phyloP scores from a whole-genome alignment of 2,797 vertebrate genomes.

The Hippocampus kuda region DNA sequence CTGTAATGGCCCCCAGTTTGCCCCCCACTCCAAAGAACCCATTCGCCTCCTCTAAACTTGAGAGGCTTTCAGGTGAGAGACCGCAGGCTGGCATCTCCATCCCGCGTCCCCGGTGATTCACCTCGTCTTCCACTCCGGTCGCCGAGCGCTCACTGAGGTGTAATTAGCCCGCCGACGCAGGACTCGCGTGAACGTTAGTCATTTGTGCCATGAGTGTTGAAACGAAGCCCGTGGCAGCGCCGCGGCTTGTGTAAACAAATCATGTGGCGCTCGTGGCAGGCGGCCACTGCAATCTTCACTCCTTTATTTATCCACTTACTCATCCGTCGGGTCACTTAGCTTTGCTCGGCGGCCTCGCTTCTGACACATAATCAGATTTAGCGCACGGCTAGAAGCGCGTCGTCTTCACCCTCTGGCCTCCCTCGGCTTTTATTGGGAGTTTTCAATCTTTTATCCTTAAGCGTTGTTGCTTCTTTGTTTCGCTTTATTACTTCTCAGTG shows the following conservation, averaged over 20 bases:
- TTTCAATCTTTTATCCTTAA: neutral
- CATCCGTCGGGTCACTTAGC: slow-evolving; percentile 56
- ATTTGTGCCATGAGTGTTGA: slow-evolving; percentile 40
- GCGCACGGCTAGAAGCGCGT: slow-evolving; percentile 38
- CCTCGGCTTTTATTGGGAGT: slow-evolving; percentile 18
- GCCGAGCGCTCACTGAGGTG: slow-evolving; percentile 36
- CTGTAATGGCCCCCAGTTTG: slow-evolving; percentile 11
- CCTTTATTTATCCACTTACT: slow-evolving; percentile 60
- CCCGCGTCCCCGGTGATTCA: slow-evolving; percentile 42
- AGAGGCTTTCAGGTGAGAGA: slow-evolving; percentile 42
- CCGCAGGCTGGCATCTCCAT: slow-evolving; percentile 35
- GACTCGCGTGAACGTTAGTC: slow-evolving; percentile 38
- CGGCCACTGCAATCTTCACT: slow-evolving; percentile 49
- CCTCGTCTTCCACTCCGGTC: slow-evolving; percentile 36
- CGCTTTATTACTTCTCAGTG: no score
- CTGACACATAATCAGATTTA: slow-evolving; percentile 55
- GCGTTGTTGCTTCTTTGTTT: neutral
- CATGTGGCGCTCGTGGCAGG: slow-evolving; percentile 45
- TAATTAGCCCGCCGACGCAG: slow-evolving; percentile 58
- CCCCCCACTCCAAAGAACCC: slow-evolving; percentile 13
- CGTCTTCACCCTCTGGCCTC: slow-evolving; percentile 36
- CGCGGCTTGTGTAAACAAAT: slow-evolving; percentile 50
- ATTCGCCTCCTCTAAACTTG: slow-evolving; percentile 31
- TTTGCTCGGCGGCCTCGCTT: slow-evolving; percentile 37
- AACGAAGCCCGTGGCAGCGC: slow-evolving; percentile 52